These are phyloP conservation scores for Pelobates cultripes DNA, from an alignment of 2,797 vertebrate genomes.

Conservation along the genomic window DNA sequence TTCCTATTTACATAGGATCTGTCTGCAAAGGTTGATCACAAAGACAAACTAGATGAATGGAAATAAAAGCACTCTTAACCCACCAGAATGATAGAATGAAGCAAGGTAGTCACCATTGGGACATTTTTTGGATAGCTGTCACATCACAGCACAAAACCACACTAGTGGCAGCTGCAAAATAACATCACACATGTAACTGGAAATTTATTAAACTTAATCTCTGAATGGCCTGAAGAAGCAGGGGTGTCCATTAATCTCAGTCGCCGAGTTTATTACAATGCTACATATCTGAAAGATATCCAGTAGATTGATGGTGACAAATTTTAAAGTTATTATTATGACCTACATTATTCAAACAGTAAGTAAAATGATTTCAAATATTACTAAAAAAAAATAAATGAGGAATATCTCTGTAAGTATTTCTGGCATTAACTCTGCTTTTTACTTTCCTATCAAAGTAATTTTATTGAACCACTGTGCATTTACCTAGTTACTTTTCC, in stretches of 20 bases:
- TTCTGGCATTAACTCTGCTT: too few species aligned
- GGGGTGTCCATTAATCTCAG: conserved; percentile 1
- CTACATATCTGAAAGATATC: not conserved
- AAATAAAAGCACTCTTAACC: not conserved
- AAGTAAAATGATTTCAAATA: not conserved
- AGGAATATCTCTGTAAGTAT: too few species aligned
- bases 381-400: not conserved
- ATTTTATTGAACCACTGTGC: too few species aligned
- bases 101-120: not conserved
- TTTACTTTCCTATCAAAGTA: too few species aligned
- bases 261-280: not conserved
- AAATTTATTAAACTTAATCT: conserved; percentile 20
- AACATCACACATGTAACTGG: conserved; percentile 14
- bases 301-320: conserved; percentile 5
- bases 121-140: conserved; percentile 17
- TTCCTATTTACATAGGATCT: not conserved
- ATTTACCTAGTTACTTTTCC: too few species aligned
- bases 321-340: not conserved
- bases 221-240: conserved; percentile 3
- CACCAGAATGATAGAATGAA: not conserved
- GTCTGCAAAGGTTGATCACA: not conserved
- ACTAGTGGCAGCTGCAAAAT: conserved; percentile 15
- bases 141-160: conserved; percentile 1
- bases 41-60: conserved; percentile 4
- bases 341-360: not conserved